A percentile compares a stretch with the other conserved stretches of the same genome.
Evolutionary conservation across 2,113 vertebrate genomes (phyloP).

Genomic region (Leptocoma aspasia): DNA sequence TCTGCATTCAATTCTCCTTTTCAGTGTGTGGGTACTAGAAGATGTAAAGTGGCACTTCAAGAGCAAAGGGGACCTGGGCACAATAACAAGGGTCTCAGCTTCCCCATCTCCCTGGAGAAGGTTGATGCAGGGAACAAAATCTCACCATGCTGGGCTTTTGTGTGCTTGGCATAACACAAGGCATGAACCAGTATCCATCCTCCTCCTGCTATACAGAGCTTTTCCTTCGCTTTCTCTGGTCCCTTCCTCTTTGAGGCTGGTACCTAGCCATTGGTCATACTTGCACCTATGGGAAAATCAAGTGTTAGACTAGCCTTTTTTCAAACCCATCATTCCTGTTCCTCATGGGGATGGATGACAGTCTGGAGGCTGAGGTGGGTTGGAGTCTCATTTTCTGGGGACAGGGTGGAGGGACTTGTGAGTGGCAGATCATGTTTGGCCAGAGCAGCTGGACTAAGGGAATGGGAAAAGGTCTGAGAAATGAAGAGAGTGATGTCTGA

Average conservation of each 20-base stretch:
- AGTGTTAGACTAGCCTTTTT: not conserved
- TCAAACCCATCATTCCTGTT: not conserved
- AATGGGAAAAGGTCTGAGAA: not conserved
- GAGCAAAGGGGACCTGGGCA: not conserved
- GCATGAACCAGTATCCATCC: not conserved
- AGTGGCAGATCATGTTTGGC: not conserved
- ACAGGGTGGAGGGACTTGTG: not conserved
- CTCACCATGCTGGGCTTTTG: rapidly evolving
- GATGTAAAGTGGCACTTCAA: not conserved
- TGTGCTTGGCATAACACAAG: not conserved
- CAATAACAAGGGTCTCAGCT: not conserved
- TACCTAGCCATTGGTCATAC: not conserved
- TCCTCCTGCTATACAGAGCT: not conserved
- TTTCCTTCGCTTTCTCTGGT: not conserved
- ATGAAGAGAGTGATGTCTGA: not conserved
- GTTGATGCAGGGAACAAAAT: not conserved
- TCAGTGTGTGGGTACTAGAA: not conserved
- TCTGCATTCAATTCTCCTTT: not conserved
- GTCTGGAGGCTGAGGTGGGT: not conserved
- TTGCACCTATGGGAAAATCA: not conserved
- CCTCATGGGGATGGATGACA: not conserved
- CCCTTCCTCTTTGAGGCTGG: not conserved
- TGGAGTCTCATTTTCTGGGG: not conserved
- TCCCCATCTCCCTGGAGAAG: not conserved
- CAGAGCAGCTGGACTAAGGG: not conserved